These are phyloP conservation scores for Pseudoatta argentina DNA, from an alignment of 1,140 invertebrate species.

Conservation along the genomic window DNA sequence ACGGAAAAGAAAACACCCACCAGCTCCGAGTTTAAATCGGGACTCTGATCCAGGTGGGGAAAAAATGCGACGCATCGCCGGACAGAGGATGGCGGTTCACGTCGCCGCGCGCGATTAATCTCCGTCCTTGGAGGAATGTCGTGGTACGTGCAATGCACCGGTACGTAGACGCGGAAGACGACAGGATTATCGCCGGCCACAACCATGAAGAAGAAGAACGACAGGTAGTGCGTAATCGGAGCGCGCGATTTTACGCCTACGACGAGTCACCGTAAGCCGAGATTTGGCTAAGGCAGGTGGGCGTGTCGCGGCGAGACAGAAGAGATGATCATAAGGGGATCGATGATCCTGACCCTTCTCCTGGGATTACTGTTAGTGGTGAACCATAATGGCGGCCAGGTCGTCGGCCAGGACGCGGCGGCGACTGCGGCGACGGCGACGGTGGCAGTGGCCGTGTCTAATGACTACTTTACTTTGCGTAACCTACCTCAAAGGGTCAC, in stretches of 20 bases:
- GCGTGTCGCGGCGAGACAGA: conserved; percentile 65
- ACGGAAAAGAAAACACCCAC: conserved; percentile 56
- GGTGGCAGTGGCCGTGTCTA: conserved; percentile 42
- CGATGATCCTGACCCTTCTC: conserved; percentile 79
- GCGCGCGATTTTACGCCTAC: conserved; percentile 69
- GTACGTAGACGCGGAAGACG: conserved; percentile 79
- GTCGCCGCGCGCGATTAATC: conserved; percentile 75
- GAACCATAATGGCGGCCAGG: conserved; percentile 76
- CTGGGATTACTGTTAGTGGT: conserved; percentile 78
- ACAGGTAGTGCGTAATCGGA: conserved; percentile 79
- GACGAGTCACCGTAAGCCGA: conserved; percentile 54
- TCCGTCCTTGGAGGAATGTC: conserved; percentile 44
- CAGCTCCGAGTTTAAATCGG: conserved; percentile 66
- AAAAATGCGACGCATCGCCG: conserved; percentile 29
- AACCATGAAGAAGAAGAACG: conserved; percentile 81
- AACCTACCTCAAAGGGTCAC: conserved; percentile 78
- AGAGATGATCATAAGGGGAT: conserved; percentile 79
- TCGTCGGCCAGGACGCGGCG: conserved; percentile 62
- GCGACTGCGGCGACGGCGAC: conserved; percentile 55
- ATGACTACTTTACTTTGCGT: conserved; percentile 53
- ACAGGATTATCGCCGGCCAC: conserved; percentile 73
- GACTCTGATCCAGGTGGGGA: neutral
- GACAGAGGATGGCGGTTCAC: conserved; percentile 63
- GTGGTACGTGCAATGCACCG: conserved; percentile 57
- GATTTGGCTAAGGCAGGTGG: conserved; percentile 74